Conservation (phyloP, 2,797 vertebrate genomes). For the Cossypha dichroa region DNA sequence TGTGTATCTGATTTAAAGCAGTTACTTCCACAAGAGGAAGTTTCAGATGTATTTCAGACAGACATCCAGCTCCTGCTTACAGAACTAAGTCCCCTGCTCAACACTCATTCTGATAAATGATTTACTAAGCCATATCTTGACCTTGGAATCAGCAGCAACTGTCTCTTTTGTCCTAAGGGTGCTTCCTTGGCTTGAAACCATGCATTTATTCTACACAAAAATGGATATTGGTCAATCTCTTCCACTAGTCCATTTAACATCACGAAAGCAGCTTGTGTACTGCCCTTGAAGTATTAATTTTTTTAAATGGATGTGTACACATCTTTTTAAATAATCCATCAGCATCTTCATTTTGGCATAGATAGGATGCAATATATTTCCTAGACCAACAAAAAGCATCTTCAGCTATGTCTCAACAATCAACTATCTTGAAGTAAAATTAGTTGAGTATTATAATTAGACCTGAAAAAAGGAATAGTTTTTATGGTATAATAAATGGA, state of each 20-base stretch:
- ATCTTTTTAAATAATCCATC: not conserved
- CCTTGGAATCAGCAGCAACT: not conserved
- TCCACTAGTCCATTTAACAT: not conserved
- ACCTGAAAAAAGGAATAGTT: not conserved
- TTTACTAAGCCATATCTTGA: not conserved
- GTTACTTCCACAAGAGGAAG: not conserved
- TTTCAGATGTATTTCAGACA: not conserved
- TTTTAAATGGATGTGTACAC: not conserved
- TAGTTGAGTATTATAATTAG: not conserved
- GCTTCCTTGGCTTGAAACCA: not conserved
- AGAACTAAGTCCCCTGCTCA: not conserved
- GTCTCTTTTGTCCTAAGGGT: not conserved
- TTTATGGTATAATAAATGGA: not conserved
- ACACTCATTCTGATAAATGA: not conserved
- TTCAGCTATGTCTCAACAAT: not conserved
- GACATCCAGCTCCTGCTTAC: not conserved
- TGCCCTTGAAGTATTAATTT: not conserved
- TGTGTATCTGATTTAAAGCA: not conserved
- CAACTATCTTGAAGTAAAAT: not conserved
- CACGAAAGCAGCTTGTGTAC: not conserved
- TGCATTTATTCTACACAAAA: not conserved
- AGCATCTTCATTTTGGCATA: not conserved
- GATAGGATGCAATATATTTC: not conserved
- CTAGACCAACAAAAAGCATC: not conserved
- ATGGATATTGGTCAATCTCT: not conserved